Evolutionary conservation across 92 coral and sea anemone species (phyloP), one percentile per base, ranked within the genome.

Genomic region (Anthopleura xanthogrammica): DNA sequence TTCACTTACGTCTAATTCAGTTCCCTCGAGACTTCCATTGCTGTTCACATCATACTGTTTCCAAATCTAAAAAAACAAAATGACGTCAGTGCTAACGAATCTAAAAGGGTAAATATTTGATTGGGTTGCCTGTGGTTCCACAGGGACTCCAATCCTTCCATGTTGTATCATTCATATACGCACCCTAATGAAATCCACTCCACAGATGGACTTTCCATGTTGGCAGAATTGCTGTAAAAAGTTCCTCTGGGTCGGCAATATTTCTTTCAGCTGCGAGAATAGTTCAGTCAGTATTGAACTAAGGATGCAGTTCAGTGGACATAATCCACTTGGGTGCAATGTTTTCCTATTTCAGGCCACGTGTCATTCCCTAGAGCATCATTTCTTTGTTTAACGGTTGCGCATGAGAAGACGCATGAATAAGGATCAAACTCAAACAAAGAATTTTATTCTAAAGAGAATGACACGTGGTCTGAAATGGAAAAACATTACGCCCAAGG

Each of bases 181-280:
- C 41, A 90, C 97, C 97, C 88, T 93, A 76, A 88, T 86, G 79
- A 93, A 93, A 58, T 93, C 97, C 23, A 93, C 97, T 68, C 75
- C 80, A 76, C 87, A 84, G 66, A 84, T 17, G 29, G 22, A 12
- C 70, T 78, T 84, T 7, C 76, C 86, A 9, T 72, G 79, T 41
- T 76, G 43, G 46, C 81, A 79, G 83, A 93, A 93, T 58, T 91
- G 84, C 0, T 41, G 83, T 62, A 93, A 79, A 60, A 88, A 85
- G 66, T 93, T 93, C 39, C 79, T 86, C 80, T 91, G 89, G 43
- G 94, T 93, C 16, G 97, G 97, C 36, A 93, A 81, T 54, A 93
- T 88, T 41, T 58, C 58, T 50, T 85, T 80, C 24, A 93, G 89
- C 97, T 93, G 79, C 2, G 36, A 16, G 22, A 7, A 39, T 20